Evolutionary conservation across 2,113 vertebrate genomes (phyloP).

Genomic region (Meriones unguiculatus): DNA sequence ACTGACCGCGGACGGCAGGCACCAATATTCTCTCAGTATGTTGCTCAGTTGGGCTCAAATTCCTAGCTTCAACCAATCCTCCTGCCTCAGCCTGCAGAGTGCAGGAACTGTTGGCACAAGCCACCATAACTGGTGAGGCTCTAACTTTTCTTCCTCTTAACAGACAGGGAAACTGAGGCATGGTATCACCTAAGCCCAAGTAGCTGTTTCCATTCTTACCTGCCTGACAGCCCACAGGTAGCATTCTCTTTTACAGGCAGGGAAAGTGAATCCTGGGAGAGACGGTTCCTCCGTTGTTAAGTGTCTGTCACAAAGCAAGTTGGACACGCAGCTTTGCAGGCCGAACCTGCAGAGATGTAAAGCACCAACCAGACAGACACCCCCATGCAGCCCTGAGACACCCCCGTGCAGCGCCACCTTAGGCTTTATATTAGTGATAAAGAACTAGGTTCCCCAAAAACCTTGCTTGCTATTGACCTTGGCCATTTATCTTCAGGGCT

Average conservation of each 20-base stretch:
- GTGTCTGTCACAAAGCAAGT: background rate
- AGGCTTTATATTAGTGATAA: background rate
- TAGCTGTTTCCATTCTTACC: background rate
- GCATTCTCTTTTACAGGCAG: conserved; percentile 9
- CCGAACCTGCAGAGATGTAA: background rate
- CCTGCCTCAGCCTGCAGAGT: background rate
- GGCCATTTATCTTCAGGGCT: background rate
- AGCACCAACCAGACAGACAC: background rate
- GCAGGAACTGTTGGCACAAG: too few species aligned
- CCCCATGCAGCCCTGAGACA: background rate
- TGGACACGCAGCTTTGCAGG: background rate
- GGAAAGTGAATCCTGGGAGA: background rate
- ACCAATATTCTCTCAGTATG: background rate
- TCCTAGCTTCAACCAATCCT: background rate
- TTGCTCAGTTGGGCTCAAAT: background rate
- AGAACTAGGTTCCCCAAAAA: background rate
- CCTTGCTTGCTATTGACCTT: background rate
- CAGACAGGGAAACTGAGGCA: conserved; percentile 1
- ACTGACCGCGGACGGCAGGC: background rate
- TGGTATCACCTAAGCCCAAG: background rate
- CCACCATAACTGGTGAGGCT: background rate
- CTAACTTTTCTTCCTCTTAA: background rate
- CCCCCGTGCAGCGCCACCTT: background rate
- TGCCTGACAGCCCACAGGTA: background rate
- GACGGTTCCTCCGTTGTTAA: background rate